These are phyloP conservation scores for Pandemis heparana DNA, from an alignment of 2,888 invertebrate species.

Conservation along the genomic window DNA sequence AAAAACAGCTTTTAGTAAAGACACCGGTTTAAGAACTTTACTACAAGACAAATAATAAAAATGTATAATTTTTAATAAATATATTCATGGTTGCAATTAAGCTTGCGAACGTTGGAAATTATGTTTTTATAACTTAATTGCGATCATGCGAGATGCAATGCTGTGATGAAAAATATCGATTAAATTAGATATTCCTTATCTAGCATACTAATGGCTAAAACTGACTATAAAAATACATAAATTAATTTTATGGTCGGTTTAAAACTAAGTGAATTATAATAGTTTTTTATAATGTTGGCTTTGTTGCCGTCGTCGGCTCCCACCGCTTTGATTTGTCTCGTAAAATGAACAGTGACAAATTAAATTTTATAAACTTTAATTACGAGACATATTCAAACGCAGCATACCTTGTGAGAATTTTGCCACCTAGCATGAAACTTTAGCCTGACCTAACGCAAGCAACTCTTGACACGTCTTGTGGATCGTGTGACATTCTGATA, in stretches of 20 bases:
- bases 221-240: neutral
- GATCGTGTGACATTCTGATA: neutral
- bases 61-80: constrained; percentile 4
- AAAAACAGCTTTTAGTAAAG: no score
- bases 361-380: neutral
- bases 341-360: neutral
- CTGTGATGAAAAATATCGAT: constrained; percentile 22
- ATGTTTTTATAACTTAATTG: constrained; percentile 9
- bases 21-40: neutral
- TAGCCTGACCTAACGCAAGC: constrained; percentile 35
- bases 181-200: constrained; percentile 18
- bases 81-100: constrained; percentile 12
- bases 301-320: constrained; percentile 32
- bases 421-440: constrained; percentile 44
- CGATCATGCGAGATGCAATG: neutral
- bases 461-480: neutral
- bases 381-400: constrained; percentile 26
- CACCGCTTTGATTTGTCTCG: constrained; percentile 21
- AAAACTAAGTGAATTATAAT: constrained; percentile 21
- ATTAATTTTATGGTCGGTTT: constrained; percentile 10
- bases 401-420: constrained; percentile 14
- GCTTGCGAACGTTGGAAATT: neutral
- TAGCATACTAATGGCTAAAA: neutral
- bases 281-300: constrained; percentile 18
- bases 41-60: constrained; percentile 21